Conservation (phyloP, 2,113 vertebrate species). For the Theropithecus gelada region DNA sequence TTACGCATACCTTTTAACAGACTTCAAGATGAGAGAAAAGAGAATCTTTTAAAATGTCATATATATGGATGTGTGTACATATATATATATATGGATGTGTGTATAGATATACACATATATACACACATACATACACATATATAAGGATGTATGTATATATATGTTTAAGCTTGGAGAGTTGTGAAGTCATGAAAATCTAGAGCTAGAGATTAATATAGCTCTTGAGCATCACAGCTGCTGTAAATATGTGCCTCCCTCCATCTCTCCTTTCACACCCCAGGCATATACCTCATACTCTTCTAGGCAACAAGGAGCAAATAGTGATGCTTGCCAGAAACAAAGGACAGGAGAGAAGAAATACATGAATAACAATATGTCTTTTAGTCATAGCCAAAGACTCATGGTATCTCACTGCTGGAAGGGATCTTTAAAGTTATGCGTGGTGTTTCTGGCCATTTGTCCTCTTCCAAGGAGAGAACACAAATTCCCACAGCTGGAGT, state of each 20-base stretch:
- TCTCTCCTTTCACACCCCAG: background rate
- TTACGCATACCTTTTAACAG: constrained; percentile 73
- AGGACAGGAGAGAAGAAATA: background rate
- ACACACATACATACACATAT: background rate
- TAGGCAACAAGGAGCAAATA: constrained; percentile 36
- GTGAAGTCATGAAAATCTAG: constrained; percentile 75
- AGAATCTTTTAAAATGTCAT: constrained; percentile 65
- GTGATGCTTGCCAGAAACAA: constrained; percentile 49
- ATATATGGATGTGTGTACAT: background rate
- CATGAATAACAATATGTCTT: background rate
- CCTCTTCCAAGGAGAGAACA: background rate
- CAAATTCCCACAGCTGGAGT: background rate
- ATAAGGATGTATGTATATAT: background rate
- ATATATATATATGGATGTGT: background rate
- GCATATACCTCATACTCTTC: background rate
- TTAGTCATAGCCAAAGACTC: background rate
- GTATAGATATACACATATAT: background rate
- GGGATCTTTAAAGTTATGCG: background rate
- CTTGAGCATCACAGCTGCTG: constrained; percentile 71
- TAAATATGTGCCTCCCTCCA: background rate
- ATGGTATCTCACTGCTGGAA: background rate
- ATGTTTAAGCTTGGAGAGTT: constrained; percentile 48
- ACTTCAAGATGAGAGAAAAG: constrained; percentile 66
- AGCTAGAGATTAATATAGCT: constrained; percentile 77
- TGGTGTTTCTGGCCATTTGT: background rate